Evolutionary conservation across 2,113 vertebrate species (phyloP).

Genomic region (Cyprinodon tularosa): DNA sequence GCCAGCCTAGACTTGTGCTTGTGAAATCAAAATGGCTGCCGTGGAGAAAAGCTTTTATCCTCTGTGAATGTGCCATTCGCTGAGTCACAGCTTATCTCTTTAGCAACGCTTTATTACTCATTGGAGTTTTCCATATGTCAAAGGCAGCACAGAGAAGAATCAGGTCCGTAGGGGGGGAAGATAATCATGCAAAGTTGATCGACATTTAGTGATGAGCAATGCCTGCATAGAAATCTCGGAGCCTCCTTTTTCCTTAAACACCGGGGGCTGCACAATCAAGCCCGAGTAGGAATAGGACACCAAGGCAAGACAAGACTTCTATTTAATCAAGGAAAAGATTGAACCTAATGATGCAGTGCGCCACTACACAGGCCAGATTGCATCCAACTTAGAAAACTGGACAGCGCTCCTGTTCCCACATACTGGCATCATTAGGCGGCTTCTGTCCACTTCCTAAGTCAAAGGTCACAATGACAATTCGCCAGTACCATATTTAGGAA

Average conservation of each 20-base stretch:
- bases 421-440: conserved; percentile 70
- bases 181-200: conserved; percentile 29
- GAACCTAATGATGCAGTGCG: conserved; percentile 57
- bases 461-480: conserved; percentile 72
- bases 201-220: conserved; percentile 21
- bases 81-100: conserved; percentile 75
- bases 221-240: not conserved
- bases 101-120: conserved; percentile 68
- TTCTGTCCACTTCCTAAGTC: conserved; percentile 74
- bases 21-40: conserved; percentile 78
- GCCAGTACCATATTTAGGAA: conserved; percentile 74
- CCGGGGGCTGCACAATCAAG: conserved; percentile 13
- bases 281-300: not conserved
- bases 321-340: conserved; percentile 42
- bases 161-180: not conserved
- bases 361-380: conserved; percentile 17
- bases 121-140: conserved; percentile 58
- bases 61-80: conserved; percentile 60
- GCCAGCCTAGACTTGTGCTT: conserved; percentile 39
- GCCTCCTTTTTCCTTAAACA: not conserved
- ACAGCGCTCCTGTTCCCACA: conserved; percentile 49
- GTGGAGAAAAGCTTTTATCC: conserved; percentile 66
- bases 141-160: conserved; percentile 36
- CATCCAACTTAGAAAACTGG: conserved; percentile 46
- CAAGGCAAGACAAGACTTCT: not conserved